Conservation (phyloP, 2,113 vertebrate species). For the Solea solea region DNA sequence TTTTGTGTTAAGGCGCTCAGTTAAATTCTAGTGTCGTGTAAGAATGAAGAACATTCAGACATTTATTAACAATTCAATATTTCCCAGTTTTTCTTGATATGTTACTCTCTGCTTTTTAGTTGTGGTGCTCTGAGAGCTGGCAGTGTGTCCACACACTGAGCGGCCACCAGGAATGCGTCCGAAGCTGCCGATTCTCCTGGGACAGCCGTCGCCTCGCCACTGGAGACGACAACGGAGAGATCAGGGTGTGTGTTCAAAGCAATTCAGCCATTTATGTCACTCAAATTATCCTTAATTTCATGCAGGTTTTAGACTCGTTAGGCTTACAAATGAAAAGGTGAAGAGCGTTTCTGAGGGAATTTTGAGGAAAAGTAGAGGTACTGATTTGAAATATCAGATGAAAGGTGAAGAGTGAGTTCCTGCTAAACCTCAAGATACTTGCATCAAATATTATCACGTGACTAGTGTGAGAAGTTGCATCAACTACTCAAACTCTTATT, state of each 20-base stretch:
- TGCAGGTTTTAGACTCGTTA: neutral
- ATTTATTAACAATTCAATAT: neutral
- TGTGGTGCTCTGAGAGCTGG: constrained; percentile 87
- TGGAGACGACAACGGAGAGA: constrained; percentile 95
- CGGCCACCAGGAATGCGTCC: constrained; percentile 90
- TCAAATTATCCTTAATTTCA: neutral
- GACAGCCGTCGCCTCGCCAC: constrained; percentile 86
- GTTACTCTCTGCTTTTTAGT: constrained; percentile 68
- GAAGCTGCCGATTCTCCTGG: constrained; percentile 91
- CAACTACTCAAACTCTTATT: too few relatives aligned
- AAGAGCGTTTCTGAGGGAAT: too few relatives aligned
- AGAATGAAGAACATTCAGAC: neutral
- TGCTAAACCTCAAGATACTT: too few relatives aligned
- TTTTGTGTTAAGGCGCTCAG: neutral
- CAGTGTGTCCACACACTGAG: constrained; percentile 79
- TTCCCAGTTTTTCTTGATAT: neutral
- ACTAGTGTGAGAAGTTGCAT: neutral
- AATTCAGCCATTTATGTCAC: neutral
- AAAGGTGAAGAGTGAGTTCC: neutral
- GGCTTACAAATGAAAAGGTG: neutral
- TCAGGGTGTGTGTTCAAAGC: constrained; percentile 82
- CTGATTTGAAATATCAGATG: neutral
- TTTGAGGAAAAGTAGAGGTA: neutral
- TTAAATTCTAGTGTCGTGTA: neutral
- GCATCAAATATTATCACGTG: too few relatives aligned